Base-by-base conservation (phyloP, 2,888 invertebrate species). In the Aphrophora alni region DNA sequence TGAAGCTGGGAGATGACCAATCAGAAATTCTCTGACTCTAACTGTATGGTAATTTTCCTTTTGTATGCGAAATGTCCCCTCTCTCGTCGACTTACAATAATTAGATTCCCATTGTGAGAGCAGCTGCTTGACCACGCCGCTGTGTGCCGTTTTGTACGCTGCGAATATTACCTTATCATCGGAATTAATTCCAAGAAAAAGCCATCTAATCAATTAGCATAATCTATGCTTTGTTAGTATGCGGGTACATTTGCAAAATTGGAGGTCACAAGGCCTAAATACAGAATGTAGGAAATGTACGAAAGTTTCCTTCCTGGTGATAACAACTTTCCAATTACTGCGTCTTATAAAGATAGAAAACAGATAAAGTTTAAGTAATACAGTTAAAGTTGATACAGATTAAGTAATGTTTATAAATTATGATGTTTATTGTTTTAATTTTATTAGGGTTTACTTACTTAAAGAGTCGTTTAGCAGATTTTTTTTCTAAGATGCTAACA, bases 31-130 rank as follows among this genome's bases (percentile, higher is more conserved):
- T 14, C 59, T 17, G n/a, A 14, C 59, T 59, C 21, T 59, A 21
- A 59, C 59, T 59, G 59, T 59, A 59, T 59, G 59, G 59, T 59
- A 59, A 59, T 59, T 59, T 21, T 21, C 59, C 59, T 59, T 59
- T 59, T 59, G 59, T 59, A 59, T 59, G 59, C 59, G 59, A 59
- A 59, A 59, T 59, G 59, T 59, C 59, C 59, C n/a, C 59, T 59
- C 59, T 59, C 12, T 21, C 14, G 59, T 21, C 14, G 59, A n/a
- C 59, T 59, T 21, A 21, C 59, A 59, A 59, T 59, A 59, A 59
- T 59, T 59, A 59, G 59, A 59, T 59, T 59, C 59, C 21, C 59
- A 59, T 59, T 59, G 59, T 59, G 59, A 59, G 59, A n/a, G 4
- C 21, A n/a, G n/a, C 21, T n/a, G 21, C 21, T 21, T 21, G 59